Percentiles rank a stretch among this genome's conserved stretches.
Evolutionary conservation across 2,797 vertebrate genomes (phyloP).

Genomic region (Varecia variegata): DNA sequence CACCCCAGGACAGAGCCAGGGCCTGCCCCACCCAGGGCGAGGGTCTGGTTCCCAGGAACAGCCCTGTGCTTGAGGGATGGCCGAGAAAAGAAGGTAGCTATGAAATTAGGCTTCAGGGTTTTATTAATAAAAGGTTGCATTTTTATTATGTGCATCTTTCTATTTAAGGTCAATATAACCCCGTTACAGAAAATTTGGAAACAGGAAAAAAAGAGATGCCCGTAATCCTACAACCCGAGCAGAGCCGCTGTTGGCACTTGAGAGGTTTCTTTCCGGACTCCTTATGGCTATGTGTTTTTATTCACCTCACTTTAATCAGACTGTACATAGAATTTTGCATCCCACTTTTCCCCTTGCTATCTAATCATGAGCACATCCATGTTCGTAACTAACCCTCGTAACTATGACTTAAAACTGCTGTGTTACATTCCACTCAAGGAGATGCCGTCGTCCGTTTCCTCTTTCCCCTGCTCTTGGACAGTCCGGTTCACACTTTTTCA

Average conservation of each 20-base stretch:
- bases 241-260: neutral
- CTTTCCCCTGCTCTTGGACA: neutral
- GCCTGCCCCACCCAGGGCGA: neutral
- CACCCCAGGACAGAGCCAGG: neutral
- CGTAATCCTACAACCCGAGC: neutral
- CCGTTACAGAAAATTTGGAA: neutral
- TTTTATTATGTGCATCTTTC: neutral
- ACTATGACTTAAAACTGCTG: neutral
- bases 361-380: neutral
- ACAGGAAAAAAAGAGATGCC: neutral
- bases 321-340: neutral
- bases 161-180: neutral
- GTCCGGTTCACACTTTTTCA: neutral
- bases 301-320: neutral
- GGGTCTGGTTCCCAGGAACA: neutral
- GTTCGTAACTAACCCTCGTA: neutral
- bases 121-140: neutral
- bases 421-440: neutral
- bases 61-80: neutral
- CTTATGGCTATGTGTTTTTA: neutral
- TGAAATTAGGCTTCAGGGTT: neutral
- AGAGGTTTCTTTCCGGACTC: neutral
- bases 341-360: neutral
- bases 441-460: accelerated
- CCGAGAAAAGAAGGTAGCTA: neutral